Evolutionary conservation across 2,888 invertebrate species (phyloP), one percentile per base, ranked within the genome.

Genomic region (Bhutanitis thaidina): DNA sequence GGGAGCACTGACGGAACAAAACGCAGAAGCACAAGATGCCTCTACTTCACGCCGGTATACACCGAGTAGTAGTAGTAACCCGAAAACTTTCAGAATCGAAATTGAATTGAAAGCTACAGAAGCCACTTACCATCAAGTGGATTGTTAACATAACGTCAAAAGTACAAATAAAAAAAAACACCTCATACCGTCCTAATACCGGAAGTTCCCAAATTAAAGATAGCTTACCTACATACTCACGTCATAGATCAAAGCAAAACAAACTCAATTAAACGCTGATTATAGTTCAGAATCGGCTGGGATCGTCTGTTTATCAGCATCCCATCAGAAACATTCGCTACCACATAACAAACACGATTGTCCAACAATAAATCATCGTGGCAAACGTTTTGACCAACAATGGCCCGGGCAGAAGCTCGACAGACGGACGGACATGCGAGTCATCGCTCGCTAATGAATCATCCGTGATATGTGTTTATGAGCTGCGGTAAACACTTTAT

Each of bases 351-450:
- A 45, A 52, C 46, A 34, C 49, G 57, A 60, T 62, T 63, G 64
- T 62, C 55, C 59, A 53, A 70, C 66, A 65, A 79, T 79, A 72
- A 75, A 79, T 79, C 76, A 77, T 77, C 71, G 71, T 57, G 39
- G 60, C 74, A 70, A 59, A 64, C 64, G 56, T 64, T 64, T 59
- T 54, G 34, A 49, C 52, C 54, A 58, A 63, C 60, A 58, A 61
- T 54, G 59, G 48, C 40, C 7, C n/a, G 58, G 55, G 50, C 53
- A 53, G 49, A 54, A 52, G 54, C 57, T 53, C 46, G 52, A 60
- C 59, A 56, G 55, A 63, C 58, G 36, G 56, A 60, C 49, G 41
- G 51, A 53, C 50, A 8, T 37, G 48, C 56, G 35, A 65, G 67
- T 74, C 71, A 74, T 69, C 55, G 46, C 41, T 38, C 25, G 29